Evolutionary conservation across 2,797 vertebrate species (phyloP), one percentile per base, ranked within the genome.

Genomic region (Pantherophis alleghaniensis): DNA sequence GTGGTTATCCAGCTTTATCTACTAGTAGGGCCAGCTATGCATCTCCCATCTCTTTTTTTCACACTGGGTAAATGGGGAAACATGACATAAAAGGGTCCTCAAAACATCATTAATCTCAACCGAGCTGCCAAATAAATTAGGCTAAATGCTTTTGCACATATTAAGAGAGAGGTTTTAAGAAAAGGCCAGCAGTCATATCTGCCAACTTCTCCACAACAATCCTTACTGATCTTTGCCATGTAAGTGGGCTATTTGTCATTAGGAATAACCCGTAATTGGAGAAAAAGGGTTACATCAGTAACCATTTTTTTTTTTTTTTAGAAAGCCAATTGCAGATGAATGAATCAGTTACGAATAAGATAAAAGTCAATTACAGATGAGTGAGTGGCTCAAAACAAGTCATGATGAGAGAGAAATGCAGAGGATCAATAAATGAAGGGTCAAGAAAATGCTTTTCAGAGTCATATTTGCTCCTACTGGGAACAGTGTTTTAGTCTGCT

Each of bases 401-500:
- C 7, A 24, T 5, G 5, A 60, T n/a, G 51, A 61, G 61, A 74
- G 86, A 42, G 28, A 22, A 63, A 28, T 55, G 95, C 57, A 90
- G 87, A 93, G 57, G n/a, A 51, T 88, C 86, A 86, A 16, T 1
- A 2, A 42, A 3, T 47, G 66, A 79, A 37, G 2, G 55, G 11
- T 10, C 13, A 47, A 57, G 28, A 2, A 59, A 28, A 11, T 10
- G 53, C 61, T n/a, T 69, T 16, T 87, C 60, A 37, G 91, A 28
- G 83, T 1, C 88, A 91, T 88, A 13, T 57, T 24, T 57, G 2
- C 86, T 90, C 14, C 26, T 11, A 24, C 18, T 0, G 0, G 0
- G 0, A 1, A 42, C 86, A 69, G 24, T 60, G 47, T 18, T 32
- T 2, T 28, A 53, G 12, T 0, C 12, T 4, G 0, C 0, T 47